phyloP scores from a whole-genome alignment of 2,888 invertebrate genomes.

The Onthophagus sagittarius region DNA sequence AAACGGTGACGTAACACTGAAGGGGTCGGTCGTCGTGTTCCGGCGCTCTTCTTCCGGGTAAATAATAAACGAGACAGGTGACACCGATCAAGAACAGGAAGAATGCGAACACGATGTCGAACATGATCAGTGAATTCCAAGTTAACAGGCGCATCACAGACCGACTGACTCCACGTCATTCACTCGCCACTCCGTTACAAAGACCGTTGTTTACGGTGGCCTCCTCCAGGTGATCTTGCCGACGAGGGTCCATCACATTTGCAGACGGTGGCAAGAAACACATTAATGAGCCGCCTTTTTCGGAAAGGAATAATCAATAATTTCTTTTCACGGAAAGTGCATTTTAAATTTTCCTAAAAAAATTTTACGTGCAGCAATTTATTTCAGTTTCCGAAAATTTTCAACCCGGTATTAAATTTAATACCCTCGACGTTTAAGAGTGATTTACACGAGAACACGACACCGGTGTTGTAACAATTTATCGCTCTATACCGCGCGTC shows the following conservation, averaged over 20 bases:
- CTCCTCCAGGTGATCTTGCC: neutral
- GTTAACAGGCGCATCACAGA: constrained; percentile 78
- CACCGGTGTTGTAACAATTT: neutral
- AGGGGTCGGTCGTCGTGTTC: constrained; percentile 50
- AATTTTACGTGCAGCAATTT: neutral
- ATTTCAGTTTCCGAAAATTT: neutral
- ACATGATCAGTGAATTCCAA: constrained; percentile 83
- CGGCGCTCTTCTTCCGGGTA: constrained; percentile 57
- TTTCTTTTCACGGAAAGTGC: neutral
- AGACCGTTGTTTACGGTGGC: neutral
- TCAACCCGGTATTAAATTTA: neutral
- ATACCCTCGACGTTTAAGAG: neutral
- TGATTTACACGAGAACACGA: neutral
- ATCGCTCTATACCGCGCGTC: neutral
- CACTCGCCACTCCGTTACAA: constrained; percentile 27
- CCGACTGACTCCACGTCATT: constrained; percentile 26
- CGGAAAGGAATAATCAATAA: neutral
- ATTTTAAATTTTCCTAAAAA: neutral
- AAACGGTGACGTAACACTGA: constrained; percentile 46
- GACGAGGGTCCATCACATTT: neutral
- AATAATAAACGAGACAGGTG: constrained; percentile 77
- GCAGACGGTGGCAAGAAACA: constrained; percentile 1
- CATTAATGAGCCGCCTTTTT: neutral
- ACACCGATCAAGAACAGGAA: constrained; percentile 81
- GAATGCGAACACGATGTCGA: constrained; percentile 83